Percentiles rank a stretch among this genome's conserved stretches.
Evolutionary conservation across 2,797 vertebrate genomes (phyloP).

Genomic region (Knipowitschia caucasica): DNA sequence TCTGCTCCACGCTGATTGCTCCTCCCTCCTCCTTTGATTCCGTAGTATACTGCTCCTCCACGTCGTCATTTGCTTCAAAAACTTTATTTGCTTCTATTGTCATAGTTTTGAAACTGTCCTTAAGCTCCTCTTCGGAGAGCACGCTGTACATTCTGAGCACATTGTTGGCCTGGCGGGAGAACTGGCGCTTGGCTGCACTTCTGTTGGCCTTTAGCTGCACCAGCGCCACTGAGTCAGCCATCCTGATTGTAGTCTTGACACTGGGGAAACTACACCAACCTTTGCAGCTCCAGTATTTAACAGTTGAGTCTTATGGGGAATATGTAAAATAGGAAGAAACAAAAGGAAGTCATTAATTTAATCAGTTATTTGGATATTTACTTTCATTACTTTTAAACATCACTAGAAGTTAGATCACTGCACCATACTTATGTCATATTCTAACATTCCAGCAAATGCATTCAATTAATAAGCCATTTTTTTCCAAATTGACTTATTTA

Average conservation of each 20-base stretch:
- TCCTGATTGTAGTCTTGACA: constrained; percentile 9
- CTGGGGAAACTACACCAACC: too few relatives aligned
- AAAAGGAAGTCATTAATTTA: too few relatives aligned
- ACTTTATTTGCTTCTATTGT: constrained; percentile 17
- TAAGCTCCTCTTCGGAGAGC: constrained; percentile 16
- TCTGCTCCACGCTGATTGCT: background rate
- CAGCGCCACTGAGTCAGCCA: background rate
- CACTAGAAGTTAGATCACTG: too few relatives aligned
- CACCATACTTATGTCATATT: too few relatives aligned
- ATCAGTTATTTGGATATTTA: too few relatives aligned
- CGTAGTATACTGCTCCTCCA: background rate
- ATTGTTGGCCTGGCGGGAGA: background rate
- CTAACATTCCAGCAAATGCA: too few relatives aligned
- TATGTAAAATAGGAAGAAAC: too few relatives aligned
- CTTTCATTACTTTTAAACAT: too few relatives aligned
- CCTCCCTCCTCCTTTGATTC: background rate
- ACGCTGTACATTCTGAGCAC: background rate
- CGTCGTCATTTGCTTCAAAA: constrained; percentile 14
- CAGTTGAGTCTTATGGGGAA: too few relatives aligned
- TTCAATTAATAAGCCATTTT: too few relatives aligned
- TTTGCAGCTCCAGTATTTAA: too few relatives aligned
- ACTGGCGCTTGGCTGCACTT: background rate
- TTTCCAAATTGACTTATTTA: too few relatives aligned
- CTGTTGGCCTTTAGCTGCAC: constrained; percentile 2
- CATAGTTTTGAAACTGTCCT: constrained; percentile 24